These are phyloP conservation scores for Colletes collaris DNA, from an alignment of 2,888 invertebrate genomes.

Conservation along the genomic window DNA sequence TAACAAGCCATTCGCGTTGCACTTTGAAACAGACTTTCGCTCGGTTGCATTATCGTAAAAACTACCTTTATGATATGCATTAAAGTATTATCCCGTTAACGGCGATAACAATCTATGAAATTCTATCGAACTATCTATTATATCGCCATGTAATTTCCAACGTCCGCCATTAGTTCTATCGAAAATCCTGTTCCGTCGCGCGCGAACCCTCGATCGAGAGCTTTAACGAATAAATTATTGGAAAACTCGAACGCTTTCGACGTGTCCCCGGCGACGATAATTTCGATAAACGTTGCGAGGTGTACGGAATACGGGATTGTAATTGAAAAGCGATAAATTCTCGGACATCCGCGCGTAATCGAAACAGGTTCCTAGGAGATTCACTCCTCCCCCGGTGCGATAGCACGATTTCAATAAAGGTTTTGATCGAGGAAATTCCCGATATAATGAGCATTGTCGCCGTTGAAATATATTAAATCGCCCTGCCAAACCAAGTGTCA, in stretches of 20 bases:
- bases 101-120: too few relatives aligned
- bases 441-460: slow-evolving; percentile 6
- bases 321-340: slow-evolving; percentile 10
- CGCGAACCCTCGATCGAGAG: too few relatives aligned
- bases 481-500: not conserved
- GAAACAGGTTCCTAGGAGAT: slow-evolving; percentile 6
- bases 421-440: not conserved
- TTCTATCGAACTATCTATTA: too few relatives aligned
- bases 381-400: not conserved
- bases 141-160: too few relatives aligned
- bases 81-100: too few relatives aligned
- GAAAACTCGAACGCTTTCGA: not conserved
- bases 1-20: too few relatives aligned
- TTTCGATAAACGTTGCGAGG: not conserved
- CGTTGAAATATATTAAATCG: slow-evolving; percentile 1
- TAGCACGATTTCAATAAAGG: not conserved
- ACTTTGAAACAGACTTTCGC: too few relatives aligned
- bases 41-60: too few relatives aligned
- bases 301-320: not conserved
- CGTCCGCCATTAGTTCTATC: too few relatives aligned
- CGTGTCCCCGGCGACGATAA: not conserved
- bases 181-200: too few relatives aligned
- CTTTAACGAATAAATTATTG: not conserved
- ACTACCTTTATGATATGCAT: too few relatives aligned
- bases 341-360: not conserved